Base-by-base conservation (phyloP, 2,888 invertebrate genomes). In the Drosophila neotestacea region DNA sequence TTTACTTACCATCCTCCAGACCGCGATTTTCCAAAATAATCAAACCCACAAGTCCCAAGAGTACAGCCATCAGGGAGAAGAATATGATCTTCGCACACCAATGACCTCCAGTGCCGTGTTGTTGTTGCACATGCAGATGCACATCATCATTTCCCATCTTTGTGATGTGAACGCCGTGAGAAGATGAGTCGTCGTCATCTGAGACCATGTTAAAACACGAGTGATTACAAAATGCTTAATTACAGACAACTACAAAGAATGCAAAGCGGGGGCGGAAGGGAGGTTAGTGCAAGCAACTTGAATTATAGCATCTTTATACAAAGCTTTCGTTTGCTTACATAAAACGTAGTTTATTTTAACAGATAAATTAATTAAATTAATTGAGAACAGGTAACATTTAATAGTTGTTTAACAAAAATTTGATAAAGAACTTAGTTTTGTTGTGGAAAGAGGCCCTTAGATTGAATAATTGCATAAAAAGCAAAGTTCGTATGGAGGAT, bases 41-140 rank as follows among this genome's bases (percentile, higher is more conserved):
- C 56, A 97, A 92, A 66, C 96, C 96, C 90, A 97, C 94, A 65
- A 96, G 94, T 50, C 95, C 95, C 68, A 95, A 92, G 36, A 97
- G 94, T 61, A 95, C 94, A 52, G 95, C 95, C 78, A 97, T 93
- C 30, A 97, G 93, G 1, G 95, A 93, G 90, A 97, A 96, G 92
- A 97, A 97, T 85, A 97, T 94, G 62, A 97, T 93, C 93, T 96
- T 96, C 38, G 97, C 96, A 92, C 96, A 96, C 94, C 96, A 95
- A 90, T 96, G 96, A 36, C 97, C 97, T 46, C 96, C 96, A 13
- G 96, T 96, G 47, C 95, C 95, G 81, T 94, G 95, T 44, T 97
- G 96, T 80, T 95, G 95, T 54, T 96, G 95, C 28, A 96, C 94
- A 91, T 97, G 97, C 89, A 97, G 95, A 83, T 95, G 95, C 70